These are phyloP conservation scores for Cinclus cinclus DNA, from an alignment of 2,113 vertebrate species.

Conservation along the genomic window DNA sequence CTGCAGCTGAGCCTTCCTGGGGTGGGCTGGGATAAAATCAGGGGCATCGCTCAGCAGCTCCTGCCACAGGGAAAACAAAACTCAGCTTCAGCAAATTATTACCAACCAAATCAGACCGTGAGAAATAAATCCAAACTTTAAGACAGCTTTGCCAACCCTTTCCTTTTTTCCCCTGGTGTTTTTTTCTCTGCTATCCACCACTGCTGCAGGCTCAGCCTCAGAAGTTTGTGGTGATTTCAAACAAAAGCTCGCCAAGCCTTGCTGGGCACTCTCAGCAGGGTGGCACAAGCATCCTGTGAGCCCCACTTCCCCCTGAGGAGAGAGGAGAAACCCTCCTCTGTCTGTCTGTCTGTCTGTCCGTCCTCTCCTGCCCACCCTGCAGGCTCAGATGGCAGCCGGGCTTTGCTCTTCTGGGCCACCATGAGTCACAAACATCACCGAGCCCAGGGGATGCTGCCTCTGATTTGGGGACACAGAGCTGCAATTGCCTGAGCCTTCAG, in stretches of 20 bases:
- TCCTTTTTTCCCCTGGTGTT: rapidly evolving
- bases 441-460: neutral
- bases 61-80: neutral
- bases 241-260: neutral
- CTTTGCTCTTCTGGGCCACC: neutral
- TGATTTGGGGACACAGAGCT: neutral
- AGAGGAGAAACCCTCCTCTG: neutral
- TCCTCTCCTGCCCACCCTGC: neutral
- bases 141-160: neutral
- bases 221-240: neutral
- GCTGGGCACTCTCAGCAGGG: neutral
- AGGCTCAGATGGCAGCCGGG: neutral
- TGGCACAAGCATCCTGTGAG: neutral
- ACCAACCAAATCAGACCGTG: rapidly evolving
- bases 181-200: neutral
- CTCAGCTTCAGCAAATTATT: neutral
- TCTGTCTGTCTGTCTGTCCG: neutral
- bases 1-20: neutral
- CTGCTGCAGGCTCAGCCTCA: neutral
- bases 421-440: neutral
- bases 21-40: too few species aligned
- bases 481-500: neutral
- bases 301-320: neutral
- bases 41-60: neutral
- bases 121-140: neutral